Evolutionary conservation across 2,888 invertebrate genomes (phyloP), one percentile per base, ranked within the genome.

Genomic region (Tetragonisca angustula): DNA sequence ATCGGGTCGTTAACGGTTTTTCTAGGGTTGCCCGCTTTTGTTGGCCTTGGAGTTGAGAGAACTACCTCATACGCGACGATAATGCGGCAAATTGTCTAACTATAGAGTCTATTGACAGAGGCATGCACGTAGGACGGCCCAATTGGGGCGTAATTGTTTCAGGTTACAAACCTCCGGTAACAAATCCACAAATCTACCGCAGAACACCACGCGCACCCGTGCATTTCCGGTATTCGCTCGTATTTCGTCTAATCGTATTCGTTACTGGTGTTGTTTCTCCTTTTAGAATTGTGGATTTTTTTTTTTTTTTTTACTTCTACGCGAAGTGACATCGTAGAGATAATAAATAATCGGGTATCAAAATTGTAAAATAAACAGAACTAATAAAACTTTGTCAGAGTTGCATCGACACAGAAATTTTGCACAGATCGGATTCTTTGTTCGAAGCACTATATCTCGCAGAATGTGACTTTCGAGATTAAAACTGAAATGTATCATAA

Each of bases 101-200:
- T 52, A n/a, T 59, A 36, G 21, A 54, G 50, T 84, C 56, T 74
- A 72, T 84, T 72, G 84, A 84, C 27, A 68, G 79, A 75, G n/a
- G 54, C 50, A 50, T 32, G 43, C 64, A 61, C 32, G 65, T 70
- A 74, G 69, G 43, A 52, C 50, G 74, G 36, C 56, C 54, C 78
- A 64, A 83, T 84, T 71, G 72, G 27, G n/a, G 56, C 67, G 64
- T 76, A 70, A 80, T 79, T 85, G 85, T 85, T 85, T 76, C 85
- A 70, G 56, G 76, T 85, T 85, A 77, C 84, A 75, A 70, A 56
- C 49, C 49, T 61, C 69, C 70, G 71, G 61, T 62, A 78, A 78
- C 67, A 65, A 84, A 84, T 84, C 84, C 85, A 56, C 84, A 76
- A 84, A 84, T 84, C 59, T 52, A 78, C 75, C 84, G 64, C 85